Conservation (phyloP, 2,888 invertebrate genomes). For the Crematogaster levior region DNA sequence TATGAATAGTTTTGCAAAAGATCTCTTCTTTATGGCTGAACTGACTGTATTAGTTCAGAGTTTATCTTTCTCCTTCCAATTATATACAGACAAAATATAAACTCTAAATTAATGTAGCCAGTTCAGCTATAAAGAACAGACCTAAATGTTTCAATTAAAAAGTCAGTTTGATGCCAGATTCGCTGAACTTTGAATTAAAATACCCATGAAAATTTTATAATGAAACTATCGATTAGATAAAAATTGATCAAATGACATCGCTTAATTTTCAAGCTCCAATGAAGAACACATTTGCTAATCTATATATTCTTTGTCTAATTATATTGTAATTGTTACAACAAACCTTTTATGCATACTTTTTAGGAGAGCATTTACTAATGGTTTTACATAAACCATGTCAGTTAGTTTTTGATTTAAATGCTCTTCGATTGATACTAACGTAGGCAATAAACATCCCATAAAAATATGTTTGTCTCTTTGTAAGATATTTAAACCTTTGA, state of each 20-base stretch:
- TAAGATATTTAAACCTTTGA: constrained; percentile 39
- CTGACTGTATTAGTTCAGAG: no score
- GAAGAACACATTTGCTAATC: neutral
- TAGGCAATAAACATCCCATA: constrained; percentile 47
- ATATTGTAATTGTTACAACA: constrained; percentile 1
- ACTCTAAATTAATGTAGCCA: no score
- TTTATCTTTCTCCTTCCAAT: no score
- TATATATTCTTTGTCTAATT: neutral
- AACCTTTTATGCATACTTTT: constrained; percentile 16
- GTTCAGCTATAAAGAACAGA: no score
- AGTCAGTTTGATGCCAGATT: neutral
- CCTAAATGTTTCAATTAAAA: no score
- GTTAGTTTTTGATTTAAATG: constrained; percentile 19
- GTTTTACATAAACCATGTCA: neutral
- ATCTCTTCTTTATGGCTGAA: no score
- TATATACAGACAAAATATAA: no score
- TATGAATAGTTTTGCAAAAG: neutral
- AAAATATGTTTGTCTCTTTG: constrained; percentile 40
- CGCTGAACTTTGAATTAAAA: neutral
- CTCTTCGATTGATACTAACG: constrained; percentile 25
- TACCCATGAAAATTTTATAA: neutral
- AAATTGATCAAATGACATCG: neutral
- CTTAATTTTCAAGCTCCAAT: neutral
- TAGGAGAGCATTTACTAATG: constrained; percentile 14
- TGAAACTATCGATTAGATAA: neutral